Base-by-base conservation (phyloP, 1,140 invertebrate species). In the Macrocentrus cingulum region DNA sequence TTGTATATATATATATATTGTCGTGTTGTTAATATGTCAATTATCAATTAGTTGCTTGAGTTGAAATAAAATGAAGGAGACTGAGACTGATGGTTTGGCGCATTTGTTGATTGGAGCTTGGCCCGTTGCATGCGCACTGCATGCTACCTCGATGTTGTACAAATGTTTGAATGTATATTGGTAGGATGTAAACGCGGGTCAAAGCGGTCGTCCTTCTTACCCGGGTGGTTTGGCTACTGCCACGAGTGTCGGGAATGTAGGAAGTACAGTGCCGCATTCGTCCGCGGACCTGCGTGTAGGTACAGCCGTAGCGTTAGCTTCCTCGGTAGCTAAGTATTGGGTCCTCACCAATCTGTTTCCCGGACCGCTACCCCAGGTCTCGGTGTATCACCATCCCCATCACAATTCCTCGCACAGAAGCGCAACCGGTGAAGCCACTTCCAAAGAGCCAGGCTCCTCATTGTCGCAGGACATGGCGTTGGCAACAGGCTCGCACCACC, bases 301-400 rank as follows among this genome's bases (percentile, higher is more conserved):
- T 75, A 80, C 76, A 70, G 77, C 77, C 29, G 77, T 79, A 72
- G 74, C 78, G 50, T 77, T 80, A 76, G 76, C 76, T 51, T 79
- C 79, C 59, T 80, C 76, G 67, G 77, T 82, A 72, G 79, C 80
- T 71, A 81, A 82, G 63, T 82, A 81, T 74, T 82, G 77, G 80
- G 79, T 82, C 64, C 72, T 82, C 45, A 82, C 80, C 55, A 81
- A 81, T 74, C 70, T 82, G 15, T 81, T 82, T 72, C 81, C 80
- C 56, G 79, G 79, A 52, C 78, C 77, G 59, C 70, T 82, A 70
- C 78, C 80, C 61, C 81, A 81, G 72, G 81, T 82, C 60, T 79
- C 76, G 37, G 75, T 77, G 37, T 77, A 76, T 60, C 77, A 77
- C 59, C 75, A 76, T 68, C 69, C 72, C 58, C 75, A 75, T 60